Evolutionary conservation across 2,797 vertebrate species (phyloP), one percentile per base, ranked within the genome.

Genomic region (Acanthurus tractus): DNA sequence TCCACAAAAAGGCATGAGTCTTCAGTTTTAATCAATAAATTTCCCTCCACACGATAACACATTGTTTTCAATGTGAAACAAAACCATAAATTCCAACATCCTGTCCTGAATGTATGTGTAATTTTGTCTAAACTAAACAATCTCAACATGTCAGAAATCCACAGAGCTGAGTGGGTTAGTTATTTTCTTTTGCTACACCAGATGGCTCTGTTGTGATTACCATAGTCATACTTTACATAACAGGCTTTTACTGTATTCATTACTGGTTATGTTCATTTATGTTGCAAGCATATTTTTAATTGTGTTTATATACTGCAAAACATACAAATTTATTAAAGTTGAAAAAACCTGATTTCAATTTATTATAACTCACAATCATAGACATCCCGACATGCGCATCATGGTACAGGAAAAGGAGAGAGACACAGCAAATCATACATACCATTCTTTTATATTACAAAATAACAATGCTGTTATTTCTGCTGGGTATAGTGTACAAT

Each of bases 371-470:
- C 91, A 96, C 93, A 94, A 93, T 94, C 75, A 82, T 88, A 79
- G 73, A 93, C 95, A 93, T 70, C 92, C 93, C 80, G 86, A 95
- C 92, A 94, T 90, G 81, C 96, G 95, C 93, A 94, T 92, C 89
- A 92, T 92, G 91, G 88, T 94, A 95, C 92, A 92, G 92, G 88
- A 95, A 96, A 88, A 73, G 83, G 92, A 93, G 93, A 94, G 70
- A 78, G 78, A 96, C 93, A 93, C 78, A n/a, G 84, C 84, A 88
- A 89, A 89, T 95, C 88, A 86, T 95, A 96, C 96, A 93, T 96
- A 97, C 93, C 96, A 63, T 76, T 92, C 75, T 92, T 88, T 95
- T 95, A 95, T 92, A 90, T 95, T 94, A 96, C 93, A 97, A 96
- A 97, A 96, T 95, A 96, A 90, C 92, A 92, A 85, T 87, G 92